Conservation (phyloP, 2,113 vertebrate species). For the Xenus cinereus region DNA sequence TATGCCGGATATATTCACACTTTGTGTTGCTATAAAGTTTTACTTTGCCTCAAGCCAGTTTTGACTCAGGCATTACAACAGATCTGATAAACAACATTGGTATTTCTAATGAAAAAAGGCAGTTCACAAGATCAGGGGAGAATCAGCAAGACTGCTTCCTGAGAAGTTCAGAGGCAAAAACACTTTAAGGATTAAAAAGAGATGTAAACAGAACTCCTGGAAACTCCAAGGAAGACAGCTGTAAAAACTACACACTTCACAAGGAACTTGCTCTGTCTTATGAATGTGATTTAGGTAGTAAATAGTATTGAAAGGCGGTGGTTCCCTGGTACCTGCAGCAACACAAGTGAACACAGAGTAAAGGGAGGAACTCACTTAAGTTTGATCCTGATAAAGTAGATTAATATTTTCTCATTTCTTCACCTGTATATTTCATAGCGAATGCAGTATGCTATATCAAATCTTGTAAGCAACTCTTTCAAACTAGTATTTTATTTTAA, state of each 20-base stretch:
- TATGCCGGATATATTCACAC: not conserved
- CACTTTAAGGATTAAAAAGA: not conserved
- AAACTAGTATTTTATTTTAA: not conserved
- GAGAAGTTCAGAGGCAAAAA: not conserved
- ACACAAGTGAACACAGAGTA: not conserved
- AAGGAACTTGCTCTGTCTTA: not conserved
- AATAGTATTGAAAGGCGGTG: accelerated
- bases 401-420: not conserved
- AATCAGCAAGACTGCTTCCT: not conserved
- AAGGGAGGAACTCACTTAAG: not conserved
- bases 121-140: not conserved
- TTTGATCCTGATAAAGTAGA: not conserved
- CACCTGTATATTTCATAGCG: not conserved
- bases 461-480: not conserved
- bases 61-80: not conserved
- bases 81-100: not conserved
- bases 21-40: not conserved
- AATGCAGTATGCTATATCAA: not conserved
- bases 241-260: not conserved
- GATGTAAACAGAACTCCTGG: not conserved
- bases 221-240: not conserved
- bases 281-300: not conserved
- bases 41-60: not conserved
- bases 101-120: not conserved
- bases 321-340: not conserved